Base-by-base conservation (phyloP, 1,140 invertebrate genomes). In the Brachionus manjavacas region DNA sequence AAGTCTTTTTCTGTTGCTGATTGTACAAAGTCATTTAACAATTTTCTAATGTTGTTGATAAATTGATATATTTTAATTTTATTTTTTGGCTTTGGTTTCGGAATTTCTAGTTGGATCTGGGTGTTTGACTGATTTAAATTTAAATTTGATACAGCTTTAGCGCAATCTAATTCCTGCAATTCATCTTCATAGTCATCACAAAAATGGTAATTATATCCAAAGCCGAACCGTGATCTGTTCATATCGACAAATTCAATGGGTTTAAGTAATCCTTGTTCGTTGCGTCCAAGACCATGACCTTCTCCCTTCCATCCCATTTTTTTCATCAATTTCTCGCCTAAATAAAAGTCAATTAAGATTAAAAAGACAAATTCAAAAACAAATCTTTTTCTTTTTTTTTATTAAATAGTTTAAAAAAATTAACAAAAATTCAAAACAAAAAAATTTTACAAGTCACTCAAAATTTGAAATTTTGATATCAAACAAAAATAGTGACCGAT, bases 221-320 rank as follows among this genome's bases (percentile, higher is more conserved):
- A 39, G 7, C 79, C 79, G 35, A 31, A 60, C 11, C 79, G 49
- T 6, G 52, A 64, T 41, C 64, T 12, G n/a, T 25, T 64, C 16
- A 81, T 64, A 55, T 81, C 79, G 3, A 25, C 23, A 23, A 81
- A 43, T 6, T 81, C 79, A 64, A 81, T 23, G n/a, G 79, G 31
- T 7, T 66, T 60, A 0, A 64, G 7, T 14, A 81, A 64, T 12
- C 79, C 79, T 16, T 81, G 79, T n/a, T 81, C 9, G 12, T 25
- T 20, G 9, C 11, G 31, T n/a, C 79, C 79, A 39, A 81, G 64
- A 68, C 79, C 79, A 35, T 64, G 25, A 16, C 78, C 78, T 20
- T 80, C 78, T 11, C 79, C 79, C 64, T 81, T 81, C 79, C 79
- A 81, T 3, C 79, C 79, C 79, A 81, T 81, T 81, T 81, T 81